phyloP scores from a whole-genome alignment of 2,888 invertebrate genomes.

The Dynastes maya region DNA sequence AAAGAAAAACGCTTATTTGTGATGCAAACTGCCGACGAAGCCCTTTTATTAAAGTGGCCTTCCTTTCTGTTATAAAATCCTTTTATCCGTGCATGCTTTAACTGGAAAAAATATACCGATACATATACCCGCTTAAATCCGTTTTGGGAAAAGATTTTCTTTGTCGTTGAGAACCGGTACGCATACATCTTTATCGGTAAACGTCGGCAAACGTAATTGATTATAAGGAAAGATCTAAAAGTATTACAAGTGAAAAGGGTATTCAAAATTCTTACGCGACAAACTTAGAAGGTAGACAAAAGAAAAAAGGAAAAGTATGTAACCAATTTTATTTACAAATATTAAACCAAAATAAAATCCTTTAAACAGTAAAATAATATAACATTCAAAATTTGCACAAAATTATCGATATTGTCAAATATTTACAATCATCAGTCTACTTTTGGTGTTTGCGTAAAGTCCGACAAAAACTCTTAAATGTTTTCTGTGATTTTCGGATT shows the following conservation, averaged over 20 bases:
- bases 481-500: no score
- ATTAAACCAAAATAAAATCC: no score
- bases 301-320: no score
- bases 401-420: no score
- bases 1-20: slow-evolving; percentile 8
- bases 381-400: no score
- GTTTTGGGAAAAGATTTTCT: not conserved
- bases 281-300: no score
- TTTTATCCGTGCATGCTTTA: slow-evolving; percentile 23
- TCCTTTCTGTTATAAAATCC: slow-evolving; percentile 12
- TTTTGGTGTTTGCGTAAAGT: no score
- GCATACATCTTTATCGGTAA: slow-evolving; percentile 19
- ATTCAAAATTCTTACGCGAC: no score
- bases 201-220: not conserved
- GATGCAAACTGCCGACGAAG: slow-evolving; percentile 28
- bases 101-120: slow-evolving; percentile 3
- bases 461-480: no score
- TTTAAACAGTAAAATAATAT: no score
- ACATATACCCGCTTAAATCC: not conserved
- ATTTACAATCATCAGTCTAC: no score
- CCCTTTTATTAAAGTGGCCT: slow-evolving; percentile 16
- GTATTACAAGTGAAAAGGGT: not conserved
- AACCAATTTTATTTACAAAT: no score
- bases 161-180: not conserved
- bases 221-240: not conserved